These are phyloP conservation scores for Drosophila mojavensis DNA, from an alignment of 1,140 invertebrate genomes.

Conservation along the genomic window DNA sequence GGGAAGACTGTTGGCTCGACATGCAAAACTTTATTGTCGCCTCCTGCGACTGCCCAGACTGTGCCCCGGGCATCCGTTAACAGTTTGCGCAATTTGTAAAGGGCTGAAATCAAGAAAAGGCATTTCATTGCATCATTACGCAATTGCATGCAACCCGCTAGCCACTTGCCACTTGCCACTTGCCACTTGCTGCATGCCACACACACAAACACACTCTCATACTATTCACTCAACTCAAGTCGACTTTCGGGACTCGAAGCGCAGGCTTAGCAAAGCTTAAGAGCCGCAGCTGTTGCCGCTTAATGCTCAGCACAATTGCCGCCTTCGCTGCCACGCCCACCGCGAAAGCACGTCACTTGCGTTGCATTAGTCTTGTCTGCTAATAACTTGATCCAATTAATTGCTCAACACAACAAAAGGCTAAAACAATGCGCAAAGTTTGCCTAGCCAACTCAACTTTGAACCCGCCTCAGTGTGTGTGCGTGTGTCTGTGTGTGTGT, in stretches of 20 bases:
- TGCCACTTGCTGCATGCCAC: constrained; percentile 13
- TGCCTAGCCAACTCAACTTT: constrained; percentile 15
- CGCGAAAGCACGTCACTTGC: constrained; percentile 6
- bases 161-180: constrained; percentile 11
- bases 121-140: constrained; percentile 69
- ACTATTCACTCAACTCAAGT: constrained; percentile 14
- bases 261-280: neutral
- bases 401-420: constrained; percentile 14
- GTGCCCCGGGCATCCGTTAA: constrained; percentile 34
- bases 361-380: constrained; percentile 32
- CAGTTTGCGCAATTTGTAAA: constrained; percentile 63
- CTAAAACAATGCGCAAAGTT: constrained; percentile 30
- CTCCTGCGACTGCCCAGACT: neutral
- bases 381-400: constrained; percentile 76
- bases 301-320: neutral
- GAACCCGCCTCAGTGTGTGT: neutral
- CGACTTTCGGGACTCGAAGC: constrained; percentile 21
- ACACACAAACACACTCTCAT: constrained; percentile 1
- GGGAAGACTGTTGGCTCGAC: constrained; percentile 5
- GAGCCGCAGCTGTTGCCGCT: constrained; percentile 12
- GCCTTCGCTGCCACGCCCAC: too few relatives aligned
- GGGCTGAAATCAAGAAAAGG: constrained; percentile 63
- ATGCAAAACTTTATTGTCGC: constrained; percentile 46
- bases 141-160: constrained; percentile 42
- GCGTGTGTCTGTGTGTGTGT: neutral